Evolutionary conservation across 2,888 invertebrate species (phyloP), one percentile per base, ranked within the genome.

Genomic region (Ormyrus labotus): DNA sequence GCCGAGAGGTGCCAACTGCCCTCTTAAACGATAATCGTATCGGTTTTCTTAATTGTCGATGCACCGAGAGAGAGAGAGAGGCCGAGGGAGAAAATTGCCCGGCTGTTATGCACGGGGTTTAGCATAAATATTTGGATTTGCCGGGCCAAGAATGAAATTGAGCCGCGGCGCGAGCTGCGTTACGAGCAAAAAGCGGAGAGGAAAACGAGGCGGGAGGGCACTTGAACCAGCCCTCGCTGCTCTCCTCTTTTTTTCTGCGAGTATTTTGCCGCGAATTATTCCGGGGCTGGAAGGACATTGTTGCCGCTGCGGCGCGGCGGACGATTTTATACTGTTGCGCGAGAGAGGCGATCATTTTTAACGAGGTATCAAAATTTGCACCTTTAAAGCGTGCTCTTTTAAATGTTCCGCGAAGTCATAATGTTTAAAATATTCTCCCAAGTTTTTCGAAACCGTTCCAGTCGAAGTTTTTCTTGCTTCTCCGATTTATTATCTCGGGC

Each of bases 31-130:
- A 74, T 81, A 78, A 81, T 81, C 81, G 67, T 75, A 75, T 81
- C 81, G 81, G 81, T 78, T 78, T 78, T 73, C 82, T 82, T 82
- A 82, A 79, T 82, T 82, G 57, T 67, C 78, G 69, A 61, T 55
- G 78, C 47, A 55, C 19, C 34, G 34, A 4, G 19, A 8, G 50
- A n/a, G 69, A 34, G 13, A 13, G 19, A 53, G 64, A 50, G n/a
- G 10, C 34, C 19, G 55, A 19, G 11, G 55, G 34, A 58, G 73
- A 45, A 70, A 71, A 80, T 80, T 75, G 75, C 60, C 65, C 76
- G 70, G 57, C 53, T 61, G 61, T 34, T 51, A 57, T 50, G 58
- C 53, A 55, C 58, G 67, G 79, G 50, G 10, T 69, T 78, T 68
- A 69, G 76, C 76, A 72, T 76, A 76, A 80, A 76, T 80, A 76